Conservation (phyloP, 2,888 invertebrate genomes). For the Chelonus formosanus region DNA sequence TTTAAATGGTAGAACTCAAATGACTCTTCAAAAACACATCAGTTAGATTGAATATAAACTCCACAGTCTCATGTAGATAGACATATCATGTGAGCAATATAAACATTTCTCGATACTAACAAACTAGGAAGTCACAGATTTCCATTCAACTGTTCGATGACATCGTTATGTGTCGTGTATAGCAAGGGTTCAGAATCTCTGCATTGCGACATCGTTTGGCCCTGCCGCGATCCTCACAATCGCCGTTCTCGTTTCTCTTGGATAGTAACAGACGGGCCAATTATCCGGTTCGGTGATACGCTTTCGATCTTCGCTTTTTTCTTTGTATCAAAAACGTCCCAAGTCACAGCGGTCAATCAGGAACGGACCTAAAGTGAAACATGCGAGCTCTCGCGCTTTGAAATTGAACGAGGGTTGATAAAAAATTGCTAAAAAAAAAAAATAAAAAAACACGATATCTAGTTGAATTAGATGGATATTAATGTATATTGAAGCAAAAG, state of each 20-base stretch:
- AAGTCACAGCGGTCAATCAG: conserved; percentile 34
- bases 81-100: conserved; percentile 6
- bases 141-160: conserved; percentile 24
- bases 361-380: conserved; percentile 27
- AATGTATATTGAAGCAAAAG: too few species aligned
- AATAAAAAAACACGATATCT: background rate
- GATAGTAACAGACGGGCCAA: conserved; percentile 38
- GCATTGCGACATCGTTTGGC: conserved; percentile 39
- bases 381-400: conserved; percentile 25
- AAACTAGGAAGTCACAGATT: conserved; percentile 13
- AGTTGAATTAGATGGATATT: too few species aligned
- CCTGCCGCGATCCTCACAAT: conserved; percentile 24
- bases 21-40: conserved; percentile 26
- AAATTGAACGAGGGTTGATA: conserved; percentile 10
- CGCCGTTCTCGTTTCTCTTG: conserved; percentile 25
- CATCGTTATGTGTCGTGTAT: conserved; percentile 28
- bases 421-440: conserved; percentile 17
- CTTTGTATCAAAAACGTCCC: conserved; percentile 30
- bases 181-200: conserved; percentile 29
- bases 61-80: background rate
- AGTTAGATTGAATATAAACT: background rate
- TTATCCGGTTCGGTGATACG: conserved; percentile 35
- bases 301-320: conserved; percentile 32
- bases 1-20: conserved; percentile 27
- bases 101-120: conserved; percentile 9